phyloP scores from a whole-genome alignment of 2,797 vertebrate species.

The Manis pentadactyla region DNA sequence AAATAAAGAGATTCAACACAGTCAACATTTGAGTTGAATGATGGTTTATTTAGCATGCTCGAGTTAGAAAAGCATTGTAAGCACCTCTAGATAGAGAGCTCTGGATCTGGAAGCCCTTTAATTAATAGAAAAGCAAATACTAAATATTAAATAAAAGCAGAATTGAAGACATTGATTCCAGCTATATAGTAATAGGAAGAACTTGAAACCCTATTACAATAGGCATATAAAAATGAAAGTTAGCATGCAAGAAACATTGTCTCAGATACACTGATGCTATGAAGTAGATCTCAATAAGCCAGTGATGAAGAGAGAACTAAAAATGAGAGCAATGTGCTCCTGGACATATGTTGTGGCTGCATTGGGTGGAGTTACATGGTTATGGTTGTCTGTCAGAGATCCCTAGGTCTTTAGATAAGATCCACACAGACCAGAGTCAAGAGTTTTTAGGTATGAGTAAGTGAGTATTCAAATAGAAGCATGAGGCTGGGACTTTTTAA shows the following conservation, averaged over 20 bases:
- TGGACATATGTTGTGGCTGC: background rate
- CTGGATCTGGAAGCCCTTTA: background rate
- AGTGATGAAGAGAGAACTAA: background rate
- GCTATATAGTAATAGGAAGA: background rate
- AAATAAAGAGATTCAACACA: background rate
- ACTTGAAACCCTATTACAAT: background rate
- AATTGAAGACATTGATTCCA: background rate
- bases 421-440: background rate
- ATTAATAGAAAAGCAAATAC: background rate
- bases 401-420: background rate
- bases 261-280: background rate
- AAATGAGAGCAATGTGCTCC: no score
- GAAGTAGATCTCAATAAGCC: background rate
- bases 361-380: background rate
- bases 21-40: background rate
- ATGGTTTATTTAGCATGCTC: background rate
- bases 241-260: background rate
- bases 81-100: no score
- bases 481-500: background rate
- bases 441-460: background rate
- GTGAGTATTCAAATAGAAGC: background rate
- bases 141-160: background rate
- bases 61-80: background rate
- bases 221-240: background rate
- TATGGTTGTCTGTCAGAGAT: background rate